Base-by-base conservation (phyloP, 1,140 invertebrate genomes). In the Chrysomallon squamiferum region DNA sequence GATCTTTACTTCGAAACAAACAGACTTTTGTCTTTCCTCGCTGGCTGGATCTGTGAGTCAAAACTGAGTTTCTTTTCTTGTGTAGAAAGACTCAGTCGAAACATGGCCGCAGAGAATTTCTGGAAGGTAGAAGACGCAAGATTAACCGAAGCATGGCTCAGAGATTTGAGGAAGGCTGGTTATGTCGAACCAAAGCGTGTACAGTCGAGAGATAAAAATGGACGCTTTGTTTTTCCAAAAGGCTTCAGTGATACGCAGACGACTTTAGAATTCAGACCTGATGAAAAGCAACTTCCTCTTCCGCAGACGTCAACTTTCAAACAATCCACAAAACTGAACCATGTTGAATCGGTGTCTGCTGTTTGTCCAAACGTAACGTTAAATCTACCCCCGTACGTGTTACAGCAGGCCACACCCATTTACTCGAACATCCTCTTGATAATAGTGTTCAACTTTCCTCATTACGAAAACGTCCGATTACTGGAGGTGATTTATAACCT, bases 1-100 rank as follows among this genome's bases (percentile, higher is more conserved):
- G 45, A 43, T 43, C n/a, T 11, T 43, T 43, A 43, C 9, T 43
- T 69, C n/a, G 33, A 72, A 11, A 67, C 67, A 30, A 71, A 74
- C 15, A 4, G 65, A 32, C 69, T 77, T 33, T 43, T 76, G 5
- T 50, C 66, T n/a, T 72, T 70, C 33, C 65, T 80, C 45, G 47
- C 33, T 11, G 41, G 47, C 9, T 80, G 78, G 77, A 73, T 32
- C 38, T 79, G 77, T 67, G 47, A 56, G 20, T 18, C 35, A 50
- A 25, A 49, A 7, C 54, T 38, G 7, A 29, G 18, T 33, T 77
- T 77, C 52, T 67, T 59, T 65, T 59, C 66, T 29, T 76, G 76
- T 61, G 50, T 73, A n/a, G 38, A 47, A 20, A 41, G 68, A 49
- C 54, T 76, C 13, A 57, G 69, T 2, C 13, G 15, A 22, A 61